Evolutionary conservation across 2,113 vertebrate species (phyloP), one percentile per base, ranked within the genome.

Genomic region (Protobothrops mucrosquamatus): DNA sequence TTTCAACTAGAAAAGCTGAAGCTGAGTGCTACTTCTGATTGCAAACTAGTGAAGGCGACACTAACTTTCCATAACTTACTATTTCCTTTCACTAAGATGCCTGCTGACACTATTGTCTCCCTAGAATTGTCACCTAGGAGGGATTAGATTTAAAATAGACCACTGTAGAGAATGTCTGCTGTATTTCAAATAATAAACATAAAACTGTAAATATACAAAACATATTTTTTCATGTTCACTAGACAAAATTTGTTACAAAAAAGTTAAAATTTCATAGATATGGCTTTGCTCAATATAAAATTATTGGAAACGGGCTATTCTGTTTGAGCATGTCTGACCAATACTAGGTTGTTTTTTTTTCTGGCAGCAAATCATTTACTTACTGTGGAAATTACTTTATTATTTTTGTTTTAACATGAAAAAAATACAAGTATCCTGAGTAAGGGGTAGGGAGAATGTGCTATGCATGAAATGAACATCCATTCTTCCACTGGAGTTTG

Each of bases 391-490:
- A 85, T 81, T 88, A 74, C 23, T 92, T 89, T 69, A 92, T 89
- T 89, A 51, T 29, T 85, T 92, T 85, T 61, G 43, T 93, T 59
- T 93, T 8, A 85, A 34, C 43, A 55, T 55, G 57, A 18, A 43
- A 55, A 93, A 91, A 55, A 91, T 87, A 23, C 29, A 89, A 85
- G 26, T 85, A 46, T 20, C 43, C 92, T 85, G 51, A 2, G 86
- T 94, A 51, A 15, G 92, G 55, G 93, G 87, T 88, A 23, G 92
- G 93, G 96, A 89, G 93, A 97, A 95, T 96, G 93, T 90, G 93
- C 96, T 95, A 95, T 94, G 61, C 92, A 94, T 94, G 96, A 96
- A 97, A 97, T 96, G 97, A 97, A 96, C 95, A 95, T 97, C 34
- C 34, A 18, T 18, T 97, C 91, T 91, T 95, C 95, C 94, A 69